Evolutionary conservation across 2,113 vertebrate species (phyloP).

Genomic region (Gasterosteus aculeatus): DNA sequence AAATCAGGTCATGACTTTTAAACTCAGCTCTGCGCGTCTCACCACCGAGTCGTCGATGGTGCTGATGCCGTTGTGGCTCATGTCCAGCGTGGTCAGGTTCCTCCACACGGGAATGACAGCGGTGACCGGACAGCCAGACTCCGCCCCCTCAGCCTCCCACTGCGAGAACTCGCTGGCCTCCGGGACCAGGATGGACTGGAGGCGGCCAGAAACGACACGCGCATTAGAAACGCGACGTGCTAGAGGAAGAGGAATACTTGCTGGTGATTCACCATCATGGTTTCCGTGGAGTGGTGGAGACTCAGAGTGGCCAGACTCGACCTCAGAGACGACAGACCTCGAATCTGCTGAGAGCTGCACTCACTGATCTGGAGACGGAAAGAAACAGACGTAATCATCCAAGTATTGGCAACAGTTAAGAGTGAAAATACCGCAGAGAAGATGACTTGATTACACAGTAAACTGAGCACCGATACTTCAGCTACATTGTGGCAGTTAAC

Average conservation of each 20-base stretch:
- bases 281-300: conserved; percentile 84
- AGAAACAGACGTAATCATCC: not conserved
- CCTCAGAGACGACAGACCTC: conserved; percentile 88
- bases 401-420: not conserved
- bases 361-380: conserved; percentile 85
- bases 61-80: conserved; percentile 92
- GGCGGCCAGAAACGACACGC: not conserved
- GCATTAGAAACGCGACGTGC: not conserved
- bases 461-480: not conserved
- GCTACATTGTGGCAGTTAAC: not conserved
- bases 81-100: conserved; percentile 92
- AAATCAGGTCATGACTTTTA: no score
- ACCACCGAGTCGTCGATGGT: conserved; percentile 94
- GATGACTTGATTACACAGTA: not conserved
- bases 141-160: conserved; percentile 91
- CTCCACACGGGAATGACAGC: conserved; percentile 92
- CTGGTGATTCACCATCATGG: conserved; percentile 86
- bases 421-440: not conserved
- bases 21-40: conserved; percentile 53
- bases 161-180: conserved; percentile 93
- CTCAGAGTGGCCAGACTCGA: conserved; percentile 88
- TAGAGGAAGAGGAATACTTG: not conserved
- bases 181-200: conserved; percentile 90
- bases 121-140: conserved; percentile 85
- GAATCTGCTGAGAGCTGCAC: conserved; percentile 88